Base-by-base conservation (phyloP, 2,888 invertebrate species). In the Ischnura elegans region DNA sequence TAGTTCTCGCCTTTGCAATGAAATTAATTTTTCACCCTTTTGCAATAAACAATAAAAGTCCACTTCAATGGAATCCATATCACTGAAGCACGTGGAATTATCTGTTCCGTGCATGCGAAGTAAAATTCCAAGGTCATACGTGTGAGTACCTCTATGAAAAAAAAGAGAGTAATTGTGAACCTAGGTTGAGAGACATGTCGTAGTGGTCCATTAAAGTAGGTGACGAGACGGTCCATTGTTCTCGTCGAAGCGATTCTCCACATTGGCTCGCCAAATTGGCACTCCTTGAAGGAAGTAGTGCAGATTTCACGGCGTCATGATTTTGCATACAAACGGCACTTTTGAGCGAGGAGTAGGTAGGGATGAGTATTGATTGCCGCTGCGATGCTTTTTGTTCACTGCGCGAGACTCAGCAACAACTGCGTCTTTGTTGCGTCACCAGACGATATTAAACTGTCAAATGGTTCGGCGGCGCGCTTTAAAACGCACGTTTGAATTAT, bases 301-400 rank as follows among this genome's bases (percentile, higher is more conserved):
- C 76, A 76, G 76, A 29, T 13, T 36, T 76, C 76, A 1, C 36
- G 29, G 36, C 76, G 76, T 36, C 76, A 13, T 76, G 76, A 76
- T 76, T 76, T 76, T 76, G 36, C 76, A 76, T 76, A 76, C 76
- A 76, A 76, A 76, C 76, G 76, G 76, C 76, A 76, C 76, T 76
- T 36, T 0, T 2, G 29, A 6, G 76, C 5, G n/a, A 29, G 29
- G 29, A 8, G 29, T 6, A 29, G 29, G n/a, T 5, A 66, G 66
- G 10, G 76, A 36, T 29, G 29, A n/a, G 1, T 29, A 76, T 76
- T 76, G 76, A 29, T 36, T 29, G 76, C 10, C 76, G 13, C 16
- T 13, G 29, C 36, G 76, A 76, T 21, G 76, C 76, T 76, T 76
- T 76, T 76, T 76, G 76, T 76, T 76, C 76, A 36, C 10, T 61